Evolutionary conservation across 1,140 invertebrate species (phyloP).

Genomic region (Heliconius eleuchia): DNA sequence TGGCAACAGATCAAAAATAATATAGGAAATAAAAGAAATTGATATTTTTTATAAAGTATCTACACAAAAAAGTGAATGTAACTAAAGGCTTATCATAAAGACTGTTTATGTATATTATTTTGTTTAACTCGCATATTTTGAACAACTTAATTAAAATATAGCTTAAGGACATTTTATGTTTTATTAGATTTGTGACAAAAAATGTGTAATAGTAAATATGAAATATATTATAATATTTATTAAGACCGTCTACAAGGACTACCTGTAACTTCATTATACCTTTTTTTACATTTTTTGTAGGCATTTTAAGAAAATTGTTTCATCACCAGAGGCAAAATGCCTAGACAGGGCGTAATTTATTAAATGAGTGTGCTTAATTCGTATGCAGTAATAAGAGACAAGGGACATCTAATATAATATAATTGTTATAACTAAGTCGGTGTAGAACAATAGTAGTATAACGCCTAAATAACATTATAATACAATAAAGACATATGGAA

Average conservation of each 20-base stretch:
- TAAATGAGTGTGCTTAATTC: background rate
- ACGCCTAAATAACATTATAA: too few species aligned
- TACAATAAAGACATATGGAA: too few species aligned
- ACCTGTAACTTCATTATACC: background rate
- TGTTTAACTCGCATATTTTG: too few species aligned
- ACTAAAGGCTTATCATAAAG: background rate
- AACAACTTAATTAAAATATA: background rate
- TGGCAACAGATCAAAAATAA: background rate
- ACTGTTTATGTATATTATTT: background rate
- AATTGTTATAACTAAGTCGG: background rate
- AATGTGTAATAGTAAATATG: background rate
- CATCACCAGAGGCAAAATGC: background rate
- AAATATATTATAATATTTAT: background rate
- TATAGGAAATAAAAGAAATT: too few species aligned
- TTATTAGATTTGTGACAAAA: background rate
- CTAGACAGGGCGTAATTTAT: background rate
- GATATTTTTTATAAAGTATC: background rate
- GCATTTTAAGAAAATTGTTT: conserved; percentile 5
- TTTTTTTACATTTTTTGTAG: background rate
- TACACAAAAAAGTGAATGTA: background rate
- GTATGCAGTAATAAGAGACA: background rate
- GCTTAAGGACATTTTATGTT: background rate
- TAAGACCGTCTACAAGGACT: background rate
- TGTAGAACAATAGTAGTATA: too few species aligned
- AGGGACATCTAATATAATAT: background rate